phyloP scores from a whole-genome alignment of 1,140 invertebrate species.

The Orussus abietinus region DNA sequence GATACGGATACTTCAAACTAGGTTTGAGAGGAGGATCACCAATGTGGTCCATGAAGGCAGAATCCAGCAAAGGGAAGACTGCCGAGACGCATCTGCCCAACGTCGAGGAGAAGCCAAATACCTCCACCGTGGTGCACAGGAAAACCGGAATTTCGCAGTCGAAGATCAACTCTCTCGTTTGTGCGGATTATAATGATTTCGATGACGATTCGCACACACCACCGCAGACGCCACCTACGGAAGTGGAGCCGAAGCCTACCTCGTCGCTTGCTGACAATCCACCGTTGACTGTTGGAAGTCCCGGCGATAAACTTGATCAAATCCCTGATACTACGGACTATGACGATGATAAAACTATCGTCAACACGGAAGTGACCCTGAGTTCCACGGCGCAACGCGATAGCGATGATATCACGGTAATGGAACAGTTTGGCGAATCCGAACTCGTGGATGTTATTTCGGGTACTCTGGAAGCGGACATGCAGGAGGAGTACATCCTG shows the following conservation, averaged over 20 bases:
- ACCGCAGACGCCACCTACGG: constrained; percentile 55
- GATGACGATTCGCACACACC: constrained; percentile 62
- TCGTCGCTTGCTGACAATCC: constrained; percentile 31
- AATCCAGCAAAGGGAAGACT: constrained; percentile 46
- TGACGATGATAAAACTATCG: constrained; percentile 58
- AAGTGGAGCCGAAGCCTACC: constrained; percentile 32
- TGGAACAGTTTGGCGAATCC: constrained; percentile 56
- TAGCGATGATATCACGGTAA: constrained; percentile 57
- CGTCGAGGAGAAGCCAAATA: constrained; percentile 48
- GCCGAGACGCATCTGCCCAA: constrained; percentile 41
- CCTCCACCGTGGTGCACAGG: constrained; percentile 51
- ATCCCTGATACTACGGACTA: constrained; percentile 58
- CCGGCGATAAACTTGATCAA: constrained; percentile 39
- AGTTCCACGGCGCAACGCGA: constrained; percentile 58
- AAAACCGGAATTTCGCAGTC: constrained; percentile 48
- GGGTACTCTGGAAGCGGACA: constrained; percentile 58
- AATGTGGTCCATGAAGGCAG: constrained; percentile 60
- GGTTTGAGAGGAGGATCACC: constrained; percentile 70
- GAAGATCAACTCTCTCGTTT: constrained; percentile 59
- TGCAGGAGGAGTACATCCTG: constrained; percentile 59
- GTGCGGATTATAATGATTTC: constrained; percentile 62
- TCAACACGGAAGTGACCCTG: constrained; percentile 59
- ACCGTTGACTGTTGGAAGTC: constrained; percentile 32
- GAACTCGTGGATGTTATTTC: constrained; percentile 56
- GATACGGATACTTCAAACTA: constrained; percentile 58